Evolutionary conservation across 2,113 vertebrate genomes (phyloP).

Genomic region (Nothoprocta pentlandii): DNA sequence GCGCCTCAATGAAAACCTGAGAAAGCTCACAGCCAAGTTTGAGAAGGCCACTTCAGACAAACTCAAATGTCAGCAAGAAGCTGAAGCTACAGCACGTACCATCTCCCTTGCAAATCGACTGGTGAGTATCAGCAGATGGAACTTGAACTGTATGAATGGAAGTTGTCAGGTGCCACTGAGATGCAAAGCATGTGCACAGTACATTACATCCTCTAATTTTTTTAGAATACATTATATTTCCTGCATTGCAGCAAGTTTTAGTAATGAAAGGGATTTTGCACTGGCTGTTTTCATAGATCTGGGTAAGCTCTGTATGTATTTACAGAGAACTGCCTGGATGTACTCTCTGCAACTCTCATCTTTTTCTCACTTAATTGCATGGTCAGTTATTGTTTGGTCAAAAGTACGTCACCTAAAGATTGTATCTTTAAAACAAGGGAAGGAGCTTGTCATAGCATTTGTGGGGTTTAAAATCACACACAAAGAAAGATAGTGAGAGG

Average conservation of each 20-base stretch:
- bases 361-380: neutral
- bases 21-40: conserved; percentile 90
- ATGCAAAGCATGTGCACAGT: neutral
- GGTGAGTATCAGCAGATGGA: conserved; percentile 80
- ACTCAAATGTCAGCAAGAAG: conserved; percentile 92
- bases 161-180: neutral
- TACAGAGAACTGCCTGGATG: neutral
- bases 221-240: neutral
- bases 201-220: neutral
- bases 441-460: neutral
- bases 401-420: neutral
- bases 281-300: neutral
- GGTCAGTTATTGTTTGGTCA: neutral
- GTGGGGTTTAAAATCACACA: neutral
- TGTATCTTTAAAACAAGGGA: rapidly evolving
- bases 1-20: conserved; percentile 93
- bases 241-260: neutral
- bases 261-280: neutral
- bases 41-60: conserved; percentile 93
- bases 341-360: neutral
- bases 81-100: conserved; percentile 87
- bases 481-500: neutral
- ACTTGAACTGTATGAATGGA: neutral
- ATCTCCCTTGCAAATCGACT: conserved; percentile 93
- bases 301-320: neutral